Base-by-base conservation (phyloP, 2,888 invertebrate species). In the Synanthedon andrenaeformis region DNA sequence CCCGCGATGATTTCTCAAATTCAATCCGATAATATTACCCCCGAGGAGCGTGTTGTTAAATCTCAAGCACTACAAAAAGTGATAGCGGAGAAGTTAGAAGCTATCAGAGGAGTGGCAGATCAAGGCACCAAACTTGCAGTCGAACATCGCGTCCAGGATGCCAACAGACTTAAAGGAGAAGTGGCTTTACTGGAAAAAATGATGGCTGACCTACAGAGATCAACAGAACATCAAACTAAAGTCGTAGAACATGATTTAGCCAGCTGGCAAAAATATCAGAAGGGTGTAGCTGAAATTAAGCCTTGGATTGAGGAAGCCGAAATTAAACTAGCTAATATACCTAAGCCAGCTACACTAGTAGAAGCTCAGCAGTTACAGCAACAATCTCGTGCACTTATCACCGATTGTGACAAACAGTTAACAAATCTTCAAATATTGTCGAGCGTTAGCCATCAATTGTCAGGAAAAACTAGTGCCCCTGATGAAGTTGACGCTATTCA, bases 301-400 rank as follows among this genome's bases (percentile, higher is more conserved):
- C 96, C 96, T 0, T 96, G 96, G 93, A 91, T 98, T 54, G 94
- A 96, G 73, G 90, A 94, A 71, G 94, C 95, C 14, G 97, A 97
- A 83, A 80, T 92, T n/a, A 93, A 93, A 81, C 89, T 95, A 28
- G 90, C 92, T 14, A 89, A 89, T 57, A 91, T 92, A 8, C 90
- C 93, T 4, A 96, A 95, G 76, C 96, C 96, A 14, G 82, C 90
- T 3, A 92, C 92, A 49, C 83, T 97, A 53, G 89, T 92, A 58
- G 96, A 98, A 84, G 96, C 96, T n/a, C 89, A 92, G 58, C 90
- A 93, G 63, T 89, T 95, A 72, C 91, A 94, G 72, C 89, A 91
- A 59, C 91, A 91, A 70, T 92, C 93, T 35, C 90, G 88, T 77
- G 89, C 90, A 56, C 92, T 97, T 62, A 90, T 93, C 62, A 89